A percentile compares a stretch with the other conserved stretches of the same genome.
Evolutionary conservation across 2,113 vertebrate genomes (phyloP).

Genomic region (Pseudorectes ferrugineus): DNA sequence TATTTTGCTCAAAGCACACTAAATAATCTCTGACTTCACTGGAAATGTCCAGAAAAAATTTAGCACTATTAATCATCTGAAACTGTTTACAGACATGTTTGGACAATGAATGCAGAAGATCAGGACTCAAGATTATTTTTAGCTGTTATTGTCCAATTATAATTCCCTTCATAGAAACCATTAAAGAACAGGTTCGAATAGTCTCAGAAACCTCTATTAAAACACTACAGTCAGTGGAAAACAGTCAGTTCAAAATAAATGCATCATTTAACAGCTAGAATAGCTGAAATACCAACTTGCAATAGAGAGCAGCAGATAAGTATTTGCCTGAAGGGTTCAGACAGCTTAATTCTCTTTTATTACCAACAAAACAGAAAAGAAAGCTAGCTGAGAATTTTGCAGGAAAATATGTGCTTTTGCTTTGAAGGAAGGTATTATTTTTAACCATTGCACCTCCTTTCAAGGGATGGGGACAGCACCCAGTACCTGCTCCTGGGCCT

Average conservation of each 20-base stretch:
- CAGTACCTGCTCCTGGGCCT: constrained; percentile 86
- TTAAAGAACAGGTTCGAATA: constrained; percentile 24
- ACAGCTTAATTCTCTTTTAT: constrained; percentile 45
- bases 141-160: not conserved
- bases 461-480: not conserved
- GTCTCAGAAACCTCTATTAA: constrained; percentile 17
- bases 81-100: not conserved
- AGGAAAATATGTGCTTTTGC: constrained; percentile 55
- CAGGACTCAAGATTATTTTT: not conserved
- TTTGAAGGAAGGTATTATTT: constrained; percentile 29
- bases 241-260: constrained; percentile 28
- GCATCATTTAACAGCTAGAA: constrained; percentile 8
- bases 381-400: constrained; percentile 10
- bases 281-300: constrained; percentile 34
- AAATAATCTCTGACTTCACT: not conserved
- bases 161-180: not conserved
- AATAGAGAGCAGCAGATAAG: constrained; percentile 21
- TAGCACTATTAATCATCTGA: not conserved
- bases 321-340: constrained; percentile 48
- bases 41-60: not conserved
- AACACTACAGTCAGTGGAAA: not conserved
- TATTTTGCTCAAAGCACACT: not conserved
- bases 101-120: not conserved
- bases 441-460: not conserved
- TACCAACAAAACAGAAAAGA: constrained; percentile 14